Conservation (phyloP, 2,113 vertebrate species). For the Irena cyanogastra region DNA sequence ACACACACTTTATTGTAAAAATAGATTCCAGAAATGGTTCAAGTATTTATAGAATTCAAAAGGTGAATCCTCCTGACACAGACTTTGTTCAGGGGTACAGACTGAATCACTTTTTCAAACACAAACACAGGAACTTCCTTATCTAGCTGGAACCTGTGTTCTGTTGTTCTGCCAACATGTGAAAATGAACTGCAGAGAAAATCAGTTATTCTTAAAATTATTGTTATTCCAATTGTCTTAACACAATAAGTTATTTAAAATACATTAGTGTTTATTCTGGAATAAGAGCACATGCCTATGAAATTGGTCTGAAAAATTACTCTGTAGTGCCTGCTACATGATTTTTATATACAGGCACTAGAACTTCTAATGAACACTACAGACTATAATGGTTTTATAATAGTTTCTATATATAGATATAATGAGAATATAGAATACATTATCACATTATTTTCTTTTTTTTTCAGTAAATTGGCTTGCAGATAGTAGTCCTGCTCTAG, state of each 20-base stretch:
- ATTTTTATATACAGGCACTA: not conserved
- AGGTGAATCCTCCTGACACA: not conserved
- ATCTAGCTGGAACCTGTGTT: not conserved
- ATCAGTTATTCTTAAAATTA: not conserved
- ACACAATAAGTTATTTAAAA: not conserved
- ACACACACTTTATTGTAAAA: not conserved
- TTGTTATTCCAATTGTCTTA: not conserved
- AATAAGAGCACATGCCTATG: not conserved
- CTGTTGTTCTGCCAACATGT: not conserved
- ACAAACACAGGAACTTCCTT: not conserved
- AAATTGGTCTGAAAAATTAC: not conserved
- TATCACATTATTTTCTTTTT: not conserved
- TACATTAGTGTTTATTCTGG: not conserved
- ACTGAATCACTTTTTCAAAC: not conserved
- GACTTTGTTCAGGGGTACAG: not conserved
- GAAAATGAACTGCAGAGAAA: not conserved
- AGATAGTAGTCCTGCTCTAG: fast-evolving
- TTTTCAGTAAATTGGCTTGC: not conserved
- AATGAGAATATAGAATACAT: not conserved
- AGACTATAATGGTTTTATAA: not conserved
- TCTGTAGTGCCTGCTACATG: not conserved
- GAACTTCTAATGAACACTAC: not conserved
- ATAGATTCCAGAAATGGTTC: not conserved
- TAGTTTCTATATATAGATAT: not conserved
- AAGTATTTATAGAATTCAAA: not conserved